These are phyloP conservation scores for Nasonia longicornis DNA, from an alignment of 1,140 invertebrate genomes.

Conservation along the genomic window DNA sequence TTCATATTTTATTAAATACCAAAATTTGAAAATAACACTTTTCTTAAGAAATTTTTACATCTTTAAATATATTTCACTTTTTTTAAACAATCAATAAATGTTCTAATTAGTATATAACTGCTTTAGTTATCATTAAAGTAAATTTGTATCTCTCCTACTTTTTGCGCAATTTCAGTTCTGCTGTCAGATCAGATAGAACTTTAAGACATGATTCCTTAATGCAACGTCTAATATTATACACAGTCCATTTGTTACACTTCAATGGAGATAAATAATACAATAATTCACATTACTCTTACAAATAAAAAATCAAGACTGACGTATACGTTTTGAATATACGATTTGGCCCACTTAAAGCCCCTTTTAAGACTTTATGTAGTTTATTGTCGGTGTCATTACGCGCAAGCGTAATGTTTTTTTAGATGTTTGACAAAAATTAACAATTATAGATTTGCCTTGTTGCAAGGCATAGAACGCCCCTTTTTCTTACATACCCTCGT, in stretches of 20 bases:
- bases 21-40: not conserved
- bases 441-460: constrained; percentile 10
- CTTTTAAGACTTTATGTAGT: not conserved
- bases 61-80: not conserved
- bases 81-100: not conserved
- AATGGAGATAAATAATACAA: not conserved
- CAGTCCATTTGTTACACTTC: constrained; percentile 10
- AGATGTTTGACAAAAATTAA: constrained; percentile 12
- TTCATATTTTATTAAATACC: not conserved
- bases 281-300: not conserved
- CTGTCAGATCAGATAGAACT: no score
- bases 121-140: not conserved
- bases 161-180: not conserved
- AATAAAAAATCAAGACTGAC: not conserved
- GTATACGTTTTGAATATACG: not conserved
- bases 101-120: no score
- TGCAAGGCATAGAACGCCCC: not conserved
- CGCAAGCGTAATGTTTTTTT: not conserved
- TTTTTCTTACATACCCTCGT: not conserved
- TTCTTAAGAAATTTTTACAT: constrained; percentile 11
- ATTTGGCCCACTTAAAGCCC: constrained; percentile 4
- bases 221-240: not conserved
- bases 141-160: not conserved
- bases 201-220: not conserved
- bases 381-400: constrained; percentile 27